Evolutionary conservation across 2,888 invertebrate species (phyloP), one percentile per base, ranked within the genome.

Genomic region (Autographa pulchrina): DNA sequence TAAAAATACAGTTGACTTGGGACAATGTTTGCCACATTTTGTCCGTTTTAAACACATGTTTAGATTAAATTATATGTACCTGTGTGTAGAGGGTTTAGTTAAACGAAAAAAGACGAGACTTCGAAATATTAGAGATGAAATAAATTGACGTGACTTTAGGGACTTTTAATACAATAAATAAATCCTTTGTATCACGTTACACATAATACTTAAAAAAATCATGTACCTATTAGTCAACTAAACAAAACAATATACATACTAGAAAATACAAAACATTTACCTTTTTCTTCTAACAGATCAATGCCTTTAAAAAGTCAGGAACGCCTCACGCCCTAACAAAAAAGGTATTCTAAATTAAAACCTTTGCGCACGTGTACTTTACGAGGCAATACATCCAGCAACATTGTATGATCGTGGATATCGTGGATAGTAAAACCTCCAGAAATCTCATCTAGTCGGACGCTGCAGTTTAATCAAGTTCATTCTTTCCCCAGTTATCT

Each of bases 381-480:
- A 81, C 56, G 64, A 60, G 56, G 66, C 62, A 70, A 70, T 82
- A 68, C 74, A 78, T 79, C 78, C 32, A 79, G 78, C 62, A 70
- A 82, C 79, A 71, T 70, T 78, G 80, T 79, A 78, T 78, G 82
- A 52, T 32, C 68, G 25, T 67, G 63, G 74, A 74, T 77, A 52
- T 32, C 68, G 25, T 67, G 63, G 74, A 74, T 77, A 67, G 62
- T 64, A 73, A 74, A 84, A 83, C 76, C 83, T 74, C 80, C 80
- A 83, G 84, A 84, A 86, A 87, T 85, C 84, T 84, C 82, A 86
- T 86, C 83, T 85, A 82, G 82, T 85, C 82, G 85, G 68, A 81
- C 83, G 77, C 80, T 79, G 82, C 82, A 89, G 87, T 88, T 89
- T 89, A 89, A 90, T 89, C 89, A 88, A 88, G 80, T 88, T 86